phyloP scores from a whole-genome alignment of 2,888 invertebrate genomes.

The Therioaphis trifolii region DNA sequence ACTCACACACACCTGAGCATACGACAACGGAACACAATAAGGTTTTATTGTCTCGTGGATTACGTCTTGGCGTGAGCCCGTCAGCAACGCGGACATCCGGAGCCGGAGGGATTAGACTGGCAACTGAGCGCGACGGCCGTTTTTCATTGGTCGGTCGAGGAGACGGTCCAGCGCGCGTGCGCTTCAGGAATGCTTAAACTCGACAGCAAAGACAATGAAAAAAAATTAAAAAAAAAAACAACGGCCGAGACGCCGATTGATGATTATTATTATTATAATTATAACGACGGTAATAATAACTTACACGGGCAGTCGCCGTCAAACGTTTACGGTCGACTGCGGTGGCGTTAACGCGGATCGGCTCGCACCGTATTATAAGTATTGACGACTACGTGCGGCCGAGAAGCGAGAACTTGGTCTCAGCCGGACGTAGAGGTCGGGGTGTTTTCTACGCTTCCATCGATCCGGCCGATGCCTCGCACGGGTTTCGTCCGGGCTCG shows the following conservation, averaged over 20 bases:
- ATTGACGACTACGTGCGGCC: too few species aligned
- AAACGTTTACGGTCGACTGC: constrained; percentile 2
- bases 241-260: too few species aligned
- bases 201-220: not conserved
- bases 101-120: constrained; percentile 11
- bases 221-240: too few species aligned
- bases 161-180: constrained; percentile 34
- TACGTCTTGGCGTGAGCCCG: constrained; percentile 5
- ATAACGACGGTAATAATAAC: too few species aligned
- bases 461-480: too few species aligned
- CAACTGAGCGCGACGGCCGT: constrained; percentile 28
- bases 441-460: too few species aligned
- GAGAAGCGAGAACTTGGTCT: too few species aligned
- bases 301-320: too few species aligned
- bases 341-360: not conserved
- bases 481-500: too few species aligned
- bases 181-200: not conserved
- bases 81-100: constrained; percentile 47
- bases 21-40: not conserved
- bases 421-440: too few species aligned
- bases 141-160: constrained; percentile 1
- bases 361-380: too few species aligned
- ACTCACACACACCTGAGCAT: not conserved
- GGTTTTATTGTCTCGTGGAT: constrained; percentile 19
- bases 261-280: too few species aligned